phyloP scores from a whole-genome alignment of 2,797 vertebrate genomes.

The Xiphorhynchus erythropygius region DNA sequence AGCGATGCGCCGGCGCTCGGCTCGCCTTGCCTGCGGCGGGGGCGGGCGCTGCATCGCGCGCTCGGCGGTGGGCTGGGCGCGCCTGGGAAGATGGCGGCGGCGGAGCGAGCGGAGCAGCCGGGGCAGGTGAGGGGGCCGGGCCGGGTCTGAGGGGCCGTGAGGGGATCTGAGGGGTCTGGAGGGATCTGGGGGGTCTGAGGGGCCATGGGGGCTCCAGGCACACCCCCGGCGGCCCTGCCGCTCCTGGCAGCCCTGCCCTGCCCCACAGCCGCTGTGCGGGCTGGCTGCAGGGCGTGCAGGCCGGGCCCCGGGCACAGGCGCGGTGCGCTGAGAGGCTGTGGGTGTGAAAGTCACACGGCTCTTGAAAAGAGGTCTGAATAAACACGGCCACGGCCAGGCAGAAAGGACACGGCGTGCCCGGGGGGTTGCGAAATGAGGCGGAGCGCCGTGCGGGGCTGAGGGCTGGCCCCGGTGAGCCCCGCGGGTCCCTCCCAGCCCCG shows the following conservation, averaged over 20 bases:
- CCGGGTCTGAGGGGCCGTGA: not conserved
- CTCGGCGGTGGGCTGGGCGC: conserved; percentile 55
- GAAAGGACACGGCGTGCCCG: not conserved
- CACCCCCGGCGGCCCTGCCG: rapidly evolving
- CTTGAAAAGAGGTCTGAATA: not conserved
- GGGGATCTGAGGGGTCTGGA: not conserved
- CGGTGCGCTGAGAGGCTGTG: not conserved
- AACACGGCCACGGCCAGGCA: not conserved
- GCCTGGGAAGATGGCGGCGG: conserved; percentile 90
- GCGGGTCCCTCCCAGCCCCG: too few relatives aligned
- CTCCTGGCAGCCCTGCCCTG: not conserved
- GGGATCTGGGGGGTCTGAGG: too few relatives aligned
- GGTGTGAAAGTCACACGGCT: not conserved
- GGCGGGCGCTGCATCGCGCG: not conserved
- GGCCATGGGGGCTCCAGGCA: too few relatives aligned
- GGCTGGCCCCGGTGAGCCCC: too few relatives aligned
- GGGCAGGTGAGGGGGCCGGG: not conserved
- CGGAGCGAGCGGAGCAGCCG: conserved; percentile 76
- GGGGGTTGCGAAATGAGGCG: not conserved
- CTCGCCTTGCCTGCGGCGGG: not conserved
- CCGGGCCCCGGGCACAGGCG: not conserved
- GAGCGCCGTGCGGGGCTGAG: not conserved
- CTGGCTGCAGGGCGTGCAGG: not conserved
- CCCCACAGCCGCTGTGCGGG: not conserved
- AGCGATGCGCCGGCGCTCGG: not conserved